Base-by-base conservation (phyloP, 2,797 vertebrate genomes). In the Benthosema pterotum region DNA sequence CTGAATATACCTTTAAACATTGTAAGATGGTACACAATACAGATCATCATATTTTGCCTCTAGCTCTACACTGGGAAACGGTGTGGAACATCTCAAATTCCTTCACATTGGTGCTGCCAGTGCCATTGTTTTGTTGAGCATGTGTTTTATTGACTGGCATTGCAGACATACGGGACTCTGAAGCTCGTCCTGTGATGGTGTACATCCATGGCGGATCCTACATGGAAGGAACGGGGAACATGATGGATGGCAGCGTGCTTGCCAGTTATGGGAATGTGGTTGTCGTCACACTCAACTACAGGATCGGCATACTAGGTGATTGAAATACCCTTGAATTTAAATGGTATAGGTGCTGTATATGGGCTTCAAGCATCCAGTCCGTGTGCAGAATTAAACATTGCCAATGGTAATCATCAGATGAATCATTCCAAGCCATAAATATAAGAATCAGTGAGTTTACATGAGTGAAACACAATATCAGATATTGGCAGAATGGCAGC, bases 201-300 rank as follows among this genome's bases (percentile, higher is more conserved):
- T 99, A 98, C 92, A 97, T 99, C 87, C 97, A 99, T 0, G 97
- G 97, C 86, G 97, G 97, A 65, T 99, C 97, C 62, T 99, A 99
- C 78, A 99, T 99, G 97, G 97, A 99, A 89, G 97, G 97, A 79
- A 99, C 97, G 13, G 97, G 97, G 81, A 99, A 99, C 93, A 96
- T 98, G 77, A 98, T 98, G 93, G 97, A 99, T 65, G 97, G 97
- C 80, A 98, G 96, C 83, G 95, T 99, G 78, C 91, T 99, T 90
- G 96, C 97, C 84, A 99, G 97, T 88, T 99, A 99, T 79, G 97
- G 97, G 78, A 99, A 98, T 54, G 96, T 98, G 80, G 96, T 99
- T 54, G 96, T 99, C 73, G 96, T 99, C 88, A 99, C 97, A 42
- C 95, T 99, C 88, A 99, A 99, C 95, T 99, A 98, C 90, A 94